phyloP scores from a whole-genome alignment of 2,888 invertebrate genomes.

The Metallyticus violacea region DNA sequence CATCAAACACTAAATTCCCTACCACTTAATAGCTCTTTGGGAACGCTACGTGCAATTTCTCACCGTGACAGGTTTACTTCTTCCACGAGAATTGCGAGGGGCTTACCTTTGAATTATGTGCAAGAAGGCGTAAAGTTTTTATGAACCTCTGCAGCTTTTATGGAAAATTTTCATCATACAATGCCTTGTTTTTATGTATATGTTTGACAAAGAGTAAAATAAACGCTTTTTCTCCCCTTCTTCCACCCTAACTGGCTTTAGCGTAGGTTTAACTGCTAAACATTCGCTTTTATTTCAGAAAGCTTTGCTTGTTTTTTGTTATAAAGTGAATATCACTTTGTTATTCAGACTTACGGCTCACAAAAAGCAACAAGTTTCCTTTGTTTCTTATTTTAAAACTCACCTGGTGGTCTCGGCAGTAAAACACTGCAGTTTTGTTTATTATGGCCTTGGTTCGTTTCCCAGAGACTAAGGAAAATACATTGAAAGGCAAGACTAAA shows the following conservation, averaged over 20 bases:
- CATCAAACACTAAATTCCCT: not conserved
- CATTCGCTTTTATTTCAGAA: not conserved
- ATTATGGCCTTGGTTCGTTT: too few relatives aligned
- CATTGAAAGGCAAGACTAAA: too few relatives aligned
- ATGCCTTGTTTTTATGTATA: too few relatives aligned
- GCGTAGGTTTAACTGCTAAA: not conserved
- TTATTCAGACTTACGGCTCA: not conserved
- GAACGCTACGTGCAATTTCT: not conserved
- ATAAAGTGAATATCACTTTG: not conserved
- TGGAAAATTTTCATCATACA: not conserved
- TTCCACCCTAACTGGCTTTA: not conserved
- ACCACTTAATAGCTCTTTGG: not conserved
- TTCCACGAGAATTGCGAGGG: not conserved
- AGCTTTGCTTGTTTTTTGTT: not conserved
- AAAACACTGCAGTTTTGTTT: too few relatives aligned
- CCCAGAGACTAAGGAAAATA: too few relatives aligned
- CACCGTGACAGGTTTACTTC: not conserved
- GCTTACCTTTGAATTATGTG: too few relatives aligned
- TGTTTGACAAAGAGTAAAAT: not conserved
- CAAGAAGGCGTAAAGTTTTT: not conserved
- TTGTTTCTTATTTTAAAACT: not conserved
- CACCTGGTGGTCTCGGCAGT: too few relatives aligned
- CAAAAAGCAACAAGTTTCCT: not conserved
- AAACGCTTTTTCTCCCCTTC: not conserved
- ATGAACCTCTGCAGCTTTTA: not conserved